Conservation (phyloP, 2,113 vertebrate genomes). For the Bubo blakistoni region DNA sequence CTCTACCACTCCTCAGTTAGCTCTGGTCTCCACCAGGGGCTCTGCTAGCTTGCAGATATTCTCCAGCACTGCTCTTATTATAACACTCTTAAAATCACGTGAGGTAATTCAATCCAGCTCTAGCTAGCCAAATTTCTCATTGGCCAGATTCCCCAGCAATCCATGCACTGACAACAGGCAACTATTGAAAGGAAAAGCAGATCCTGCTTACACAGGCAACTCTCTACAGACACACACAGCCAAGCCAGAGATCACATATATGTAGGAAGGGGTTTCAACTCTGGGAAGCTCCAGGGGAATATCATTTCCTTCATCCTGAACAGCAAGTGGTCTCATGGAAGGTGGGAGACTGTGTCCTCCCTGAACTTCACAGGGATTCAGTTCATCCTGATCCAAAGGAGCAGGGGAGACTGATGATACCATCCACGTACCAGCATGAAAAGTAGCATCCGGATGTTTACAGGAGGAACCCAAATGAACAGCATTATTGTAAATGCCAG, state of each 20-base stretch:
- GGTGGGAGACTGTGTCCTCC: background rate
- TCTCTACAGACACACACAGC: background rate
- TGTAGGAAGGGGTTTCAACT: background rate
- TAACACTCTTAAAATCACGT: background rate
- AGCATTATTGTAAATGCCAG: constrained; percentile 34
- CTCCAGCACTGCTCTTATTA: background rate
- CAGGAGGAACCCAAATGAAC: constrained; percentile 19
- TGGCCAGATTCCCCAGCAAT: background rate
- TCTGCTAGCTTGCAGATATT: background rate
- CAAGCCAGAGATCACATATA: background rate
- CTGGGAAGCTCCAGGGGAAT: background rate
- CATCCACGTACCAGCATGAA: background rate
- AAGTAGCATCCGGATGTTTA: background rate
- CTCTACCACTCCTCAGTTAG: background rate
- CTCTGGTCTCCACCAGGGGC: background rate
- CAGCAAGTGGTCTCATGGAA: background rate
- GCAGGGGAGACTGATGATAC: background rate
- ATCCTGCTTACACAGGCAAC: background rate
- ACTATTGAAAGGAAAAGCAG: background rate
- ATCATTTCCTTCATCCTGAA: background rate
- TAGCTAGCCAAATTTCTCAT: background rate
- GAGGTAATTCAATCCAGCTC: background rate
- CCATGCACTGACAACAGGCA: background rate
- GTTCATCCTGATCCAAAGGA: background rate
- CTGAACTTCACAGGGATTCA: background rate